These are phyloP conservation scores for Copidosoma aretas DNA, from an alignment of 2,888 invertebrate species.

Conservation along the genomic window DNA sequence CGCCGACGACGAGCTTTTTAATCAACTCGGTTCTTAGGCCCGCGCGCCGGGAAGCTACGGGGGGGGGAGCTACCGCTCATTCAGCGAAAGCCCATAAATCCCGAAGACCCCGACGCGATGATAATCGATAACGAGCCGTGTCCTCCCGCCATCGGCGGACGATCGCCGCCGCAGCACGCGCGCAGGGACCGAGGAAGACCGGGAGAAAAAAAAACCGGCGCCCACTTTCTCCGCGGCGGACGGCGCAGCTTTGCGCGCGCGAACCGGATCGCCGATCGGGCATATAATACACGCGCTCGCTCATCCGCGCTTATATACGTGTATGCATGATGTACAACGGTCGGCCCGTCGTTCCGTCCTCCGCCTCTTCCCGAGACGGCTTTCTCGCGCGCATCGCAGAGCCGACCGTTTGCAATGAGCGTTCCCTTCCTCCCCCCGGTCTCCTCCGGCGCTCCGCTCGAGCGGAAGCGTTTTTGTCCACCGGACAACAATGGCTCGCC, in stretches of 20 bases:
- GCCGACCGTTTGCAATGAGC: background rate
- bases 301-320: slow-evolving; percentile 14
- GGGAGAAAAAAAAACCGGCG: background rate
- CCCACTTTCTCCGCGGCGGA: slow-evolving; percentile 21
- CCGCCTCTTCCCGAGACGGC: too few relatives aligned
- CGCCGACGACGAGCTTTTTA: too few relatives aligned
- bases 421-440: background rate
- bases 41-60: too few relatives aligned
- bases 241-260: too few relatives aligned
- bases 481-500: background rate
- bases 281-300: background rate
- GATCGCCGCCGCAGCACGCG: background rate
- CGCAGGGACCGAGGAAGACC: background rate
- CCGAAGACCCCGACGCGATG: slow-evolving; percentile 1
- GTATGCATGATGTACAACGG: too few relatives aligned
- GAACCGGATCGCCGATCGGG: slow-evolving; percentile 18
- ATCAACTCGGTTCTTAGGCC: too few relatives aligned
- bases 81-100: background rate
- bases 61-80: too few relatives aligned
- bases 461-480: slow-evolving; percentile 12
- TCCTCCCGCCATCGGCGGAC: background rate
- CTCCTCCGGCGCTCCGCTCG: background rate
- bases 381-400: too few relatives aligned
- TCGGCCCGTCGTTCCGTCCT: too few relatives aligned
- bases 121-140: slow-evolving; percentile 1